Evolutionary conservation across 2,888 invertebrate genomes (phyloP), one percentile per base, ranked within the genome.

Genomic region (Dione juno): DNA sequence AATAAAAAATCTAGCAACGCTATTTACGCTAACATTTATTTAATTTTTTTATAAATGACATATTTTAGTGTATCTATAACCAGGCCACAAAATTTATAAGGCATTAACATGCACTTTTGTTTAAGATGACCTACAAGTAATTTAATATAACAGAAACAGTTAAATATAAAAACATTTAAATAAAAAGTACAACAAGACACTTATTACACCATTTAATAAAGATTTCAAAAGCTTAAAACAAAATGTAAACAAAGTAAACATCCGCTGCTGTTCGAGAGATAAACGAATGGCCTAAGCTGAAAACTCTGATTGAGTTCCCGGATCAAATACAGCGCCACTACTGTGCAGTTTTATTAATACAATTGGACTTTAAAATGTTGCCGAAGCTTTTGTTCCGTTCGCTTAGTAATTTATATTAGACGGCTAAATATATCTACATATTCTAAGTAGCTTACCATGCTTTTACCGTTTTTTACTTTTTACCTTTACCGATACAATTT

Each of bases 211-310:
- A 14, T 8, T 21, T 14, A 14, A 59, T 41, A 13, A 57, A 58
- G 37, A 19, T 67, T 37, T 37, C 11, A 58, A 50, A 57, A 45
- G 48, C 21, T 66, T 67, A n/a, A 43, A 67, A 61, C 21, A 61
- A 61, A 61, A 52, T 28, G 52, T 40, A 52, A 28, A 67, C 61
- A 61, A 53, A 61, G 53, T 61, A 53, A 61, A 35, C 53, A 37
- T 67, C 67, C 61, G 52, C 52, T 67, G 35, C 41, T 61, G 61
- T 61, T 67, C 35, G 43, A 59, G 16, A 61, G 67, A 61, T 67
- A 67, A 67, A 67, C 61, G 67, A 9, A 61, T 35, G 11, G 37
- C 19, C 43, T 52, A 61, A 53, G 43, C 61, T 19, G 61, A 67
- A 67, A 61, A 43, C 61, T 53, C 52, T 61, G 61, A 67, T 67